Base-by-base conservation (phyloP, 2,797 vertebrate species). In the Crax fasciolata region DNA sequence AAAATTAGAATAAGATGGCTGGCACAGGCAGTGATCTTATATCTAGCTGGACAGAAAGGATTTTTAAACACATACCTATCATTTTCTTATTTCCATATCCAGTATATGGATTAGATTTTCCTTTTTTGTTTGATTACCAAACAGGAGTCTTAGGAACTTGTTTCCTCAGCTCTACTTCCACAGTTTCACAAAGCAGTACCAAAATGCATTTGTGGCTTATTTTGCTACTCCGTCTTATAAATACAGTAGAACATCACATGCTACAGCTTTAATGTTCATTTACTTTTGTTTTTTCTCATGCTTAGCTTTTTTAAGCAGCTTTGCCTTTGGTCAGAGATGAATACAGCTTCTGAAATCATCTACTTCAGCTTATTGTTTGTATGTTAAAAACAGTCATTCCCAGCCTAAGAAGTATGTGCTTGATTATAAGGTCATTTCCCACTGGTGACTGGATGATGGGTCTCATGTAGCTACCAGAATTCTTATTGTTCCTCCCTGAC, bases 171-270 rank as follows among this genome's bases (percentile, higher is more conserved):
- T 55, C 63, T 71, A 16, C 38, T 58, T 77, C 49, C 10, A 24
- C 7, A 5, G 27, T 76, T 92, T 57, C 2, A 1, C 3, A 1
- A 63, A 28, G 38, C 62, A 86, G 41, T 61, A 24, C 87, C 46
- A 73, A 87, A 85, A 49, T 65, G 4, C 35, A 43, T 81, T 76
- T 75, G 6, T 52, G 51, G 39, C 43, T 88, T 87, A 32, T 68
- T 91, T 66, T 86, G 61, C 61, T 80, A 79, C 51, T 95, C 39
- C 14, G 39, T 88, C 62, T 93, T 3, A 65, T 54, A 70, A 92
- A 87, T 0, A 0, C 4, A 32, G 58, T 68, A 88, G 44, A 58
- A 88, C 59, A 30, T 74, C 46, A n/a, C 4, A 9, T 39, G 30
- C 62, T 73, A 51, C 57, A 35, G 38, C 72, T 65, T 41, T 77